Percentiles rank a stretch among this genome's conserved stretches.
phyloP scores from a whole-genome alignment of 2,888 invertebrate species.

The Drosophila phalerata region DNA sequence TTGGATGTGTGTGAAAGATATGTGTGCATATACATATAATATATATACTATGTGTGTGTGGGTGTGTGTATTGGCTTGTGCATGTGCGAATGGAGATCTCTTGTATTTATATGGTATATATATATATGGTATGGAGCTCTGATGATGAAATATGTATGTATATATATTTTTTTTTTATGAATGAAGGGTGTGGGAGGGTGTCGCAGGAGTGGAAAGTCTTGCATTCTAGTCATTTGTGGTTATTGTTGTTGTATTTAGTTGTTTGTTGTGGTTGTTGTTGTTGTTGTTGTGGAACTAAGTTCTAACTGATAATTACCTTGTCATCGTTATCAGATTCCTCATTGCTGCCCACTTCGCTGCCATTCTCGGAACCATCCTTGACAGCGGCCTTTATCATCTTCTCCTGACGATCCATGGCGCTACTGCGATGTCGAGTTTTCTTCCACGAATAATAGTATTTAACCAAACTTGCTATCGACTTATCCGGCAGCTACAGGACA shows the following conservation, averaged over 20 bases:
- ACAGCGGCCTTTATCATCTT: conserved; percentile 85
- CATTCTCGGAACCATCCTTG: conserved; percentile 91
- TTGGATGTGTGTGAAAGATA: not conserved
- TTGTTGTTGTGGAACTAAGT: conserved; percentile 25
- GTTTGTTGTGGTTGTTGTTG: conserved; percentile 10
- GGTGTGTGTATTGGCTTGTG: conserved; percentile 6
- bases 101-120: not conserved
- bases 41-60: conserved; percentile 1
- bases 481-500: conserved; percentile 92
- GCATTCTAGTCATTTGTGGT: conserved; percentile 34
- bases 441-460: conserved; percentile 99
- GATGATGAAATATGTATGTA: conserved; percentile 21
- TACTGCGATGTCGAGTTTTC: conserved; percentile 95
- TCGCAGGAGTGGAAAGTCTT: conserved; percentile 46
- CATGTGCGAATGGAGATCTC: conserved; percentile 6
- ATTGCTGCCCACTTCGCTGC: conserved; percentile 93
- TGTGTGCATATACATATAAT: not conserved
- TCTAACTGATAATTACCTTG: conserved; percentile 88
- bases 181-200: conserved; percentile 24
- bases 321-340: conserved; percentile 96
- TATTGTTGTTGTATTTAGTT: conserved; percentile 22
- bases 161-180: not conserved
- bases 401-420: conserved; percentile 96
- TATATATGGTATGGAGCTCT: conserved; percentile 6
- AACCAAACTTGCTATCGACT: conserved; percentile 97